Conservation (phyloP, 2,113 vertebrate species). For the Neomonachus schauinslandi region DNA sequence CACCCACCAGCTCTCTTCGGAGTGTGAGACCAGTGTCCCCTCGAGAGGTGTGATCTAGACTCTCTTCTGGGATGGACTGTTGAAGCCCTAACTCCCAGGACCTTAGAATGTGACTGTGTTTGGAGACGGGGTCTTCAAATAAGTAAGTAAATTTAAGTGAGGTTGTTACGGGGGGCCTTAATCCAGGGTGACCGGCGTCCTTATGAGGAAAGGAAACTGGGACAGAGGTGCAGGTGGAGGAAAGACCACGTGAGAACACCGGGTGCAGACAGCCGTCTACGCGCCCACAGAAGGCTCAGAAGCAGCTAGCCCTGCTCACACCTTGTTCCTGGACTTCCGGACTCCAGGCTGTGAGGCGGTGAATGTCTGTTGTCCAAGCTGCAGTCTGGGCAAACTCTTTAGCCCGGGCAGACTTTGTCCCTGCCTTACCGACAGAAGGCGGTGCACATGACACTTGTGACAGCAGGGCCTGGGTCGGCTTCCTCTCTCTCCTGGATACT, state of each 20-base stretch:
- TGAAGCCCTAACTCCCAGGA: not conserved
- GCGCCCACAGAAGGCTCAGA: not conserved
- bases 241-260: rapidly evolving
- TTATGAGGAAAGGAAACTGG: not conserved
- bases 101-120: not conserved
- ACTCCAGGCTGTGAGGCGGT: not conserved
- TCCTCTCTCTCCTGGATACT: not conserved
- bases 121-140: not conserved
- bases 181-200: not conserved
- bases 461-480: rapidly evolving
- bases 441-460: no score
- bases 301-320: rapidly evolving
- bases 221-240: not conserved
- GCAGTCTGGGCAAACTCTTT: rapidly evolving
- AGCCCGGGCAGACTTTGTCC: not conserved
- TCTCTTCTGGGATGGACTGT: not conserved
- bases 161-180: no score
- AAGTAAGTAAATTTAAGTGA: not conserved
- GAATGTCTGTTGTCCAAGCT: no score
- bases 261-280: not conserved
- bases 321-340: not conserved
- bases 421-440: not conserved
- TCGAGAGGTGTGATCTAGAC: not conserved
- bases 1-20: not conserved
- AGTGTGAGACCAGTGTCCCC: not conserved